phyloP scores from a whole-genome alignment of 92 coral and sea anemone species.

The Virgularia gustaviana region DNA sequence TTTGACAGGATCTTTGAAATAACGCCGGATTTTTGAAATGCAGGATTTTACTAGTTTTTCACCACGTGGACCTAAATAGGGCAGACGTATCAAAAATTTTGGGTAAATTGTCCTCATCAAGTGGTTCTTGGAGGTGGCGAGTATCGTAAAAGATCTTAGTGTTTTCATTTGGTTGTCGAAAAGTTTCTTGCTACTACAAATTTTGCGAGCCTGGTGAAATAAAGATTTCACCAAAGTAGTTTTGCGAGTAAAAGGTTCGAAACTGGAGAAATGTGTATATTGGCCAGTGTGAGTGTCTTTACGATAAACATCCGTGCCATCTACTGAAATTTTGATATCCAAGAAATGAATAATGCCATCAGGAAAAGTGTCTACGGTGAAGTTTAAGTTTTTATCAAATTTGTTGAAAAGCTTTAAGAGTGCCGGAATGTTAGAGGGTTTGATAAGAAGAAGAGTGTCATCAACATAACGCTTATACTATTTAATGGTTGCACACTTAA shows the following conservation, averaged over 20 bases:
- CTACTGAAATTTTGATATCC: constrained; percentile 19
- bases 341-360: constrained; percentile 30
- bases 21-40: constrained; percentile 2
- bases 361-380: constrained; percentile 24
- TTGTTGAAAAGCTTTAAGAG: neutral
- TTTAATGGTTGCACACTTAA: constrained; percentile 6
- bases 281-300: constrained; percentile 30
- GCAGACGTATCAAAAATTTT: constrained; percentile 18
- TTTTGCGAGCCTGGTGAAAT: constrained; percentile 16
- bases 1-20: constrained; percentile 5
- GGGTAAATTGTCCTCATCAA: neutral
- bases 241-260: constrained; percentile 13
- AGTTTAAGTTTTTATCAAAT: constrained; percentile 21
- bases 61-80: constrained; percentile 17
- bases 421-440: constrained; percentile 24
- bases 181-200: constrained; percentile 26
- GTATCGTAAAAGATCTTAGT: constrained; percentile 23
- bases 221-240: constrained; percentile 13
- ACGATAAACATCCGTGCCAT: constrained; percentile 32
- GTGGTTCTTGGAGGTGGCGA: neutral
- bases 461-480: constrained; percentile 22
- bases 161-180: constrained; percentile 6
- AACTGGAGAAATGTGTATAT: constrained; percentile 15
- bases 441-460: constrained; percentile 21
- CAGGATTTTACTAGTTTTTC: constrained; percentile 2